Conservation (phyloP, 2,797 vertebrate genomes). For the Melanotaenia pygmaea region DNA sequence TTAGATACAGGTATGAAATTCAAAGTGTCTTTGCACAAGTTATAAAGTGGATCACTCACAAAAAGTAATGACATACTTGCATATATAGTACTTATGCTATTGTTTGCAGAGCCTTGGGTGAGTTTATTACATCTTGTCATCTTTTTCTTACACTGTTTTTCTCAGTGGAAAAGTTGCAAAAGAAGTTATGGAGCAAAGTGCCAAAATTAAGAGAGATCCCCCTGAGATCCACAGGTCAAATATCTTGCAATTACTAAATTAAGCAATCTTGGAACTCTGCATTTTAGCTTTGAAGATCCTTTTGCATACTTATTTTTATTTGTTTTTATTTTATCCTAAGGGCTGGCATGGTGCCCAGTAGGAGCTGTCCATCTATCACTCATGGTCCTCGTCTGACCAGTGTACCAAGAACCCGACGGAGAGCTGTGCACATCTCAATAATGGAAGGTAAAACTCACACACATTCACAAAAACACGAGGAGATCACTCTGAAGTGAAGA, state of each 20-base stretch:
- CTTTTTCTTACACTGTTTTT: slow-evolving; percentile 16
- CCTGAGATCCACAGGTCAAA: slow-evolving; percentile 96
- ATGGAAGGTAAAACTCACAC: slow-evolving; percentile 90
- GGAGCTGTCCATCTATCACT: slow-evolving; percentile 96
- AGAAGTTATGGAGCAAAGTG: slow-evolving; percentile 99
- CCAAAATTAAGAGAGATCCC: slow-evolving; percentile 97
- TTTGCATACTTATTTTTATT: slow-evolving; percentile 4
- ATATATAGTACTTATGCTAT: background rate
- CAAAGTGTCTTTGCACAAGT: background rate
- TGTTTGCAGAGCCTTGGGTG: background rate
- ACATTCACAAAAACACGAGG: background rate
- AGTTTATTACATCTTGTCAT: background rate
- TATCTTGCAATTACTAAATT: background rate
- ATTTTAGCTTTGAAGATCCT: background rate
- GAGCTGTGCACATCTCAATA: slow-evolving; percentile 98
- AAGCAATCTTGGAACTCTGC: background rate
- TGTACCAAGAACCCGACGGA: slow-evolving; percentile 91
- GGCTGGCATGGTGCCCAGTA: slow-evolving; percentile 94
- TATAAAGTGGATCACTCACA: background rate
- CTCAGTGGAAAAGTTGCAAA: slow-evolving; percentile 93
- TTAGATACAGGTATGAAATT: slow-evolving; percentile 91
- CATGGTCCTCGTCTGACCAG: slow-evolving; percentile 94
- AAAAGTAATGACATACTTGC: background rate
- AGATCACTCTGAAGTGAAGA: too few relatives aligned
- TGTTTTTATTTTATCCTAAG: slow-evolving; percentile 66